A percentile compares a stretch with the other conserved stretches of the same genome.
Conservation (phyloP, 2,888 invertebrate species). For the Conops quadrifasciatus region DNA sequence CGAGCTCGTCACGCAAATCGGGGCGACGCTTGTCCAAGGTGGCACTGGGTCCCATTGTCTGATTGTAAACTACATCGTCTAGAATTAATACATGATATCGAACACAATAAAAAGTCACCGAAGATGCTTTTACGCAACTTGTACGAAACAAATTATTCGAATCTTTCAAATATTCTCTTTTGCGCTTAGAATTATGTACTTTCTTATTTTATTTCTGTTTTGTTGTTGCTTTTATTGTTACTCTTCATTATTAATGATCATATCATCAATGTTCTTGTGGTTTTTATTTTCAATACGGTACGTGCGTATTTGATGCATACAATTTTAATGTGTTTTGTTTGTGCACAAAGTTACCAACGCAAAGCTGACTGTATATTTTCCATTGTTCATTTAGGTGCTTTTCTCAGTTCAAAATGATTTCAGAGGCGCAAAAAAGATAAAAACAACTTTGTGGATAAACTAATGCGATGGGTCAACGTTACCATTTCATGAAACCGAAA, state of each 20-base stretch:
- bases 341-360: slow-evolving; percentile 31
- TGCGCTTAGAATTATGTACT: slow-evolving; percentile 35
- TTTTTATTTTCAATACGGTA: neutral
- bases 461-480: slow-evolving; percentile 23
- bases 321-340: neutral
- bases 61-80: slow-evolving; percentile 93
- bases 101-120: slow-evolving; percentile 61
- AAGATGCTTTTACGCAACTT: slow-evolving; percentile 65
- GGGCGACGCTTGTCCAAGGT: slow-evolving; percentile 86
- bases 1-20: slow-evolving; percentile 85
- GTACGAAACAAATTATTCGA: slow-evolving; percentile 13
- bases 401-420: slow-evolving; percentile 18
- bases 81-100: slow-evolving; percentile 66
- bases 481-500: slow-evolving; percentile 9
- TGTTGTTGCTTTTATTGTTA: slow-evolving; percentile 15
- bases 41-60: slow-evolving; percentile 76
- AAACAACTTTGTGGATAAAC: slow-evolving; percentile 12
- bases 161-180: slow-evolving; percentile 40
- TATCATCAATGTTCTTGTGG: neutral
- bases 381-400: neutral
- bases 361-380: slow-evolving; percentile 6
- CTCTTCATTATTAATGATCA: too few species aligned
- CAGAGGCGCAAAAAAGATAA: slow-evolving; percentile 17
- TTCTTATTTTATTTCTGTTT: slow-evolving; percentile 63
- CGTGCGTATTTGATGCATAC: slow-evolving; percentile 8